Evolutionary conservation across 2,797 vertebrate species (phyloP).

Genomic region (Helicolenus hilgendorfi): DNA sequence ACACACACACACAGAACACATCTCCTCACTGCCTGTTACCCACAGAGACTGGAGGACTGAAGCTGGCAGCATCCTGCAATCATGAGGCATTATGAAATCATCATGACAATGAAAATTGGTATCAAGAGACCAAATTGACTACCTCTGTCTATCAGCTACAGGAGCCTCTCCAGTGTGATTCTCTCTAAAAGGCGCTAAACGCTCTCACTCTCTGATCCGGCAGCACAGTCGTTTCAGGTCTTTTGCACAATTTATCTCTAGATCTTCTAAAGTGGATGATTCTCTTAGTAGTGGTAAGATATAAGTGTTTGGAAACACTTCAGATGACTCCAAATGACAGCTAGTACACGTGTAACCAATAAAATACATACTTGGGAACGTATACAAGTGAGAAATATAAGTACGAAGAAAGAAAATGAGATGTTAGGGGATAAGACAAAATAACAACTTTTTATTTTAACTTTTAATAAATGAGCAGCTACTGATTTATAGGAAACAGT

Average conservation of each 20-base stretch:
- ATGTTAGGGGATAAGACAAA: too few species aligned
- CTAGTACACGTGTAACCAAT: not conserved
- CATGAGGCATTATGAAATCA: slow-evolving; percentile 28
- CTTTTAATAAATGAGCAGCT: too few species aligned
- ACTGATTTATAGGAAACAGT: not conserved
- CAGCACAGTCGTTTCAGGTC: not conserved
- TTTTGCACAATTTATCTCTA: not conserved
- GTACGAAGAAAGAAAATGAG: too few species aligned
- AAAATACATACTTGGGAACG: not conserved
- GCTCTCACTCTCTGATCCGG: not conserved
- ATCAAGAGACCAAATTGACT: slow-evolving; percentile 21
- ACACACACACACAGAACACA: not conserved
- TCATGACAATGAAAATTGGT: slow-evolving; percentile 38
- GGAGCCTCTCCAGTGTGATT: not conserved
- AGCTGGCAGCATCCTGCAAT: not conserved
- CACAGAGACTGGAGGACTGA: not conserved
- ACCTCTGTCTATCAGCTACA: slow-evolving; percentile 9
- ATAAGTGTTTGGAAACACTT: not conserved
- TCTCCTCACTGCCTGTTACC: not conserved
- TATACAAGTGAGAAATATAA: not conserved
- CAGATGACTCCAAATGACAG: not conserved
- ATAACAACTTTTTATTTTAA: too few species aligned
- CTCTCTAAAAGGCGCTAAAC: not conserved
- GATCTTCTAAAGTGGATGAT: not conserved
- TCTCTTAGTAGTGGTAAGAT: not conserved